Conservation (phyloP, 2,888 invertebrate species). For the Diplazon laetatorius region DNA sequence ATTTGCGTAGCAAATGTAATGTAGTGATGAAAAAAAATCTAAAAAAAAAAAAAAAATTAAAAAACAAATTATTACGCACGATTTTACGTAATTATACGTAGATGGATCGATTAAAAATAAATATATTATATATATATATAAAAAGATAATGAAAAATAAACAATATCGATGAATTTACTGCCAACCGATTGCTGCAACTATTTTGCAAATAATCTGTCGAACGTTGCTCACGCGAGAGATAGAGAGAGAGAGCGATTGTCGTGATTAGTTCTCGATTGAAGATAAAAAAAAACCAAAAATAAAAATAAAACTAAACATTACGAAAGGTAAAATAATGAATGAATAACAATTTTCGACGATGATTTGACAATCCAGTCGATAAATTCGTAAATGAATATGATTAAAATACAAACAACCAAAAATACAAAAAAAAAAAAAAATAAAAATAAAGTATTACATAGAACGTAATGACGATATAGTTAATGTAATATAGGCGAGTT, state of each 20-base stretch:
- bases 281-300: background rate
- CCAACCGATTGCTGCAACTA: slow-evolving; percentile 22
- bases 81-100: slow-evolving; percentile 21
- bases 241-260: background rate
- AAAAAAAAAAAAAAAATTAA: too few relatives aligned
- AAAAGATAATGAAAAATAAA: too few relatives aligned
- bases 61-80: too few relatives aligned
- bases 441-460: background rate
- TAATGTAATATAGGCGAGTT: slow-evolving; percentile 34
- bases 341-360: too few relatives aligned
- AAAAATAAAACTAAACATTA: too few relatives aligned
- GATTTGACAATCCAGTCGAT: too few relatives aligned
- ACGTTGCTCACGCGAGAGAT: slow-evolving; percentile 11
- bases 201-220: background rate
- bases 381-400: background rate
- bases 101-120: slow-evolving; percentile 1
- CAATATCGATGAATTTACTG: slow-evolving; percentile 54
- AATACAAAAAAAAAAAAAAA: slow-evolving; percentile 8
- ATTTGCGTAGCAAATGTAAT: slow-evolving; percentile 29
- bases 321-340: background rate
- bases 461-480: slow-evolving; percentile 21
- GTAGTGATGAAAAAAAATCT: slow-evolving; percentile 40
- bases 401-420: slow-evolving; percentile 14
- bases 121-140: too few relatives aligned
- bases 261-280: background rate